phyloP scores from a whole-genome alignment of 2,113 vertebrate species.

The Symphodus melops region DNA sequence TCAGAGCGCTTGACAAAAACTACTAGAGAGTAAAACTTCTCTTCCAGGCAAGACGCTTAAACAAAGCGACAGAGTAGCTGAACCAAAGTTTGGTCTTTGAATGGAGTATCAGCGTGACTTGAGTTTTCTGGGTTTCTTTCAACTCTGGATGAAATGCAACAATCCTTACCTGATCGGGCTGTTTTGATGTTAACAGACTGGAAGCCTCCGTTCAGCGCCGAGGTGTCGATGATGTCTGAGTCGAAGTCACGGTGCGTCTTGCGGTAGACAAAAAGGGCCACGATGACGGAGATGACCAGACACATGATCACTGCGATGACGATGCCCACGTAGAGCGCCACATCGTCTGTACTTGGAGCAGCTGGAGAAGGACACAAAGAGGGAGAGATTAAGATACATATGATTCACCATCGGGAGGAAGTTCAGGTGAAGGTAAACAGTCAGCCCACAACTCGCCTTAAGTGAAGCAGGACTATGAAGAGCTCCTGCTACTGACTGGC shows the following conservation, averaged over 20 bases:
- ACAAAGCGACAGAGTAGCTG: not conserved
- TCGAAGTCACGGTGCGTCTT: slow-evolving; percentile 96
- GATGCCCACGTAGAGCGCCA: slow-evolving; percentile 92
- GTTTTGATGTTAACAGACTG: slow-evolving; percentile 96
- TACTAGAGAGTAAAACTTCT: no score
- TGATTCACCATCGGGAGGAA: not conserved
- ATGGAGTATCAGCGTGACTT: no score
- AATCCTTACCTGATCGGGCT: slow-evolving; percentile 89
- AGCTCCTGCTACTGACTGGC: no score
- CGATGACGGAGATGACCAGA: slow-evolving; percentile 90
- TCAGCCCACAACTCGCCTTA: no score
- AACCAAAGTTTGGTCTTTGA: no score
- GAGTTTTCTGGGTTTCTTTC: not conserved
- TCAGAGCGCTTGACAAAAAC: not conserved
- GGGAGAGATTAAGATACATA: not conserved
- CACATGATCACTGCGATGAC: slow-evolving; percentile 95
- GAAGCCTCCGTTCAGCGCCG: slow-evolving; percentile 93
- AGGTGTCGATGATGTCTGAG: slow-evolving; percentile 94
- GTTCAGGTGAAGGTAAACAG: not conserved
- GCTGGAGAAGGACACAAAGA: slow-evolving; percentile 77
- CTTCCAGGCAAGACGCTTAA: not conserved
- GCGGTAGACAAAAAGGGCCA: slow-evolving; percentile 94
- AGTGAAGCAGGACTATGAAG: no score
- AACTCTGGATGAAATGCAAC: not conserved
- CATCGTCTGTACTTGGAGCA: slow-evolving; percentile 91